A percentile compares a stretch with the other conserved stretches of the same genome.
Evolutionary conservation across 2,888 invertebrate species (phyloP).

Genomic region (Platypus cylindrus): DNA sequence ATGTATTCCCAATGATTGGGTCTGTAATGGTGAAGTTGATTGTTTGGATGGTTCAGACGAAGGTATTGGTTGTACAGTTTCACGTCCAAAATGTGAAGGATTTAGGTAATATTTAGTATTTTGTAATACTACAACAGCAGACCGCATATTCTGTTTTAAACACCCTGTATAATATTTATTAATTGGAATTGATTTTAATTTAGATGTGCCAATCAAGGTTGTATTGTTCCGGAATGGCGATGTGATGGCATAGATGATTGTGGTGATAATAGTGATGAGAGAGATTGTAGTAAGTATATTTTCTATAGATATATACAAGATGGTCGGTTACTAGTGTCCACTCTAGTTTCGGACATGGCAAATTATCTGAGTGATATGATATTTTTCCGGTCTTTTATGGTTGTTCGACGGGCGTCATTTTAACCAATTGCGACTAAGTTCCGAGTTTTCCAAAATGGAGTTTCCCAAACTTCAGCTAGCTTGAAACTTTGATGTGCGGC

Average conservation of each 20-base stretch:
- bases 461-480: no score
- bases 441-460: no score
- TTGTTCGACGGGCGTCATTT: no score
- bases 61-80: constrained; percentile 31
- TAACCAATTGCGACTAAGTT: no score
- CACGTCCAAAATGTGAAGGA: constrained; percentile 40
- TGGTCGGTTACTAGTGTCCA: no score
- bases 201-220: constrained; percentile 43
- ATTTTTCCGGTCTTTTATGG: no score
- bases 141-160: not conserved
- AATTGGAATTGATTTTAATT: no score
- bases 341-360: no score
- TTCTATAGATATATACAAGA: no score
- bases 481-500: no score
- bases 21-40: constrained; percentile 32
- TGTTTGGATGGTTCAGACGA: constrained; percentile 35
- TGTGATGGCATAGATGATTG: constrained; percentile 48
- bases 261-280: constrained; percentile 43
- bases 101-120: constrained; percentile 30
- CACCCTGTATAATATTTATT: not conserved
- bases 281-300: constrained; percentile 39
- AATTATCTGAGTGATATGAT: no score
- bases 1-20: constrained; percentile 28
- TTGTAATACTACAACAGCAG: not conserved
- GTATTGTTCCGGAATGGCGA: constrained; percentile 39